These are phyloP conservation scores for Troglohyphantes excavatus DNA, from an alignment of 2,888 invertebrate species.

Conservation along the genomic window DNA sequence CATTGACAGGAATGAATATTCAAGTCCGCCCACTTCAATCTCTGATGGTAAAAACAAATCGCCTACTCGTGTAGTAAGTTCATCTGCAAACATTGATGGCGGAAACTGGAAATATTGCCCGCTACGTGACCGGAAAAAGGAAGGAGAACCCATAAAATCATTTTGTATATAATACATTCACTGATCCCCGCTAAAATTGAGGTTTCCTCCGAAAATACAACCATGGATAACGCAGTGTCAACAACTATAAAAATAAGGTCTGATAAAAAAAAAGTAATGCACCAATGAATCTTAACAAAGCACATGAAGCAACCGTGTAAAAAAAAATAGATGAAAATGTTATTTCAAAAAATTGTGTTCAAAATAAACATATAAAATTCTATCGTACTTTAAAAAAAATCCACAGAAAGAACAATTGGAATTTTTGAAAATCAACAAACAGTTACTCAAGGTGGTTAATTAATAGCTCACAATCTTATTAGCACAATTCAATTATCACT, in stretches of 20 bases:
- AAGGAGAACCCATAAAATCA: not conserved
- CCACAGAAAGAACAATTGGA: too few species aligned
- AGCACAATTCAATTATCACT: too few species aligned
- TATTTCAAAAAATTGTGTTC: too few species aligned
- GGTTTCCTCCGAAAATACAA: not conserved
- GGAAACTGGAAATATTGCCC: not conserved
- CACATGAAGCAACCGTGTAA: not conserved
- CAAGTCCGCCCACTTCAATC: not conserved
- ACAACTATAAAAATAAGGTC: not conserved
- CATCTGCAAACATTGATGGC: not conserved
- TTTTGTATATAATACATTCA: not conserved
- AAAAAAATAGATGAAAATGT: not conserved
- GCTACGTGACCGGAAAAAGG: not conserved
- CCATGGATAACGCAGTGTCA: not conserved
- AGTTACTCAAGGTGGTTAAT: too few species aligned
- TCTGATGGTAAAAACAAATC: not conserved
- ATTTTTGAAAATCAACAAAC: too few species aligned
- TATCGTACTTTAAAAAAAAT: too few species aligned
- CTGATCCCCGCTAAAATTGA: not conserved
- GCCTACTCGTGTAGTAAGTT: not conserved
- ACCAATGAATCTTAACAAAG: not conserved
- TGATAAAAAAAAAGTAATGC: not conserved
- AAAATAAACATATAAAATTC: too few species aligned
- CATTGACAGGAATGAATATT: too few species aligned
- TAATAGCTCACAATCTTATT: too few species aligned